Evolutionary conservation across 2,888 invertebrate species (phyloP).

Genomic region (Patella ulyssiponensis): DNA sequence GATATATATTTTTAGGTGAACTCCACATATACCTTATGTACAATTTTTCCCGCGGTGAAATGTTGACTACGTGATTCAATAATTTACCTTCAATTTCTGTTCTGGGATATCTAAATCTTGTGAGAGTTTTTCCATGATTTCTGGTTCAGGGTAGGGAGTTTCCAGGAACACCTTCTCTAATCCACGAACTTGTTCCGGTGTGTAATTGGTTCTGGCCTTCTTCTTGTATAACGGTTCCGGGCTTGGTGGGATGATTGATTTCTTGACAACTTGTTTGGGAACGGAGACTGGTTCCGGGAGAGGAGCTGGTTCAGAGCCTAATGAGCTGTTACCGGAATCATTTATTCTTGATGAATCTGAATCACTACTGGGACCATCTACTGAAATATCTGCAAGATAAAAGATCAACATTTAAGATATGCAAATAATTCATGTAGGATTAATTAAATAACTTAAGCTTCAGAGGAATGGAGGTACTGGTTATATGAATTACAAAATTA

Average conservation of each 20-base stretch:
- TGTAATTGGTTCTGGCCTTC: slow-evolving; percentile 52
- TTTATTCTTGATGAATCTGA: background rate
- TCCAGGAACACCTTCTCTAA: slow-evolving; percentile 52
- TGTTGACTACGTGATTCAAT: no score
- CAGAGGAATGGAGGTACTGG: no score
- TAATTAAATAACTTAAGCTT: no score
- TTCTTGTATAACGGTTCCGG: slow-evolving; percentile 39
- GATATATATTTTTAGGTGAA: no score
- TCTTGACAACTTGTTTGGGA: slow-evolving; percentile 24
- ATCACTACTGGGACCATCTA: background rate
- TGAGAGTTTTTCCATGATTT: slow-evolving; percentile 49
- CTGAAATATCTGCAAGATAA: background rate
- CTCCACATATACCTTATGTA: background rate
- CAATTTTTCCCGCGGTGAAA: no score
- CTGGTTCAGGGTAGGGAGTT: slow-evolving; percentile 52
- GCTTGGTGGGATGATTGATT: slow-evolving; percentile 31
- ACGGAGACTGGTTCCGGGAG: slow-evolving; percentile 26
- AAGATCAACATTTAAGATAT: background rate
- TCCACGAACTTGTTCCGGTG: slow-evolving; percentile 47
- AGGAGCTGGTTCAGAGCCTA: slow-evolving; percentile 39
- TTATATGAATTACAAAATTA: no score
- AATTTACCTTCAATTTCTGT: slow-evolving; percentile 50
- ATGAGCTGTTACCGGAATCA: slow-evolving; percentile 20
- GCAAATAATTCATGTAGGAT: no score
- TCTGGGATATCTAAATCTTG: slow-evolving; percentile 49